Base-by-base conservation (phyloP, 2,888 invertebrate species). In the Xestia rhomboidea region DNA sequence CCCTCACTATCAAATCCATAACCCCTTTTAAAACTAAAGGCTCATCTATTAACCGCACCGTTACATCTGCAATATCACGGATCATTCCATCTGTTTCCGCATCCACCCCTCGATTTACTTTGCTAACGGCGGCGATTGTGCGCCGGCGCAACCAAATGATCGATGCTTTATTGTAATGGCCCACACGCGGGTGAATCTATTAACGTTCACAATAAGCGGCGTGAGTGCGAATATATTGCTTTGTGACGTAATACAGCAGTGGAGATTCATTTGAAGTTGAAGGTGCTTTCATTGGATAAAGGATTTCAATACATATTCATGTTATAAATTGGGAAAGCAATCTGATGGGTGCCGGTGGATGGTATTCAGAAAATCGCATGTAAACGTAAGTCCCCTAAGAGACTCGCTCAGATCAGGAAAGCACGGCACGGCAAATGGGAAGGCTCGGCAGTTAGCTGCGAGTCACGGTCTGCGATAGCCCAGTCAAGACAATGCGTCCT, bases 41-140 rank as follows among this genome's bases (percentile, higher is more conserved):
- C 76, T 74, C 80, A 83, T 85, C 81, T 63, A 87, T 76, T 74
- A 84, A 81, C 83, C 83, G 77, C 71, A 81, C 89, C 86, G 87
- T 85, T 90, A 88, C 81, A 87, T 87, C 84, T 86, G 81, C 87
- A 87, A 81, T 82, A 91, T 87, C 87, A 79, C 86, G 82, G 81
- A 81, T 78, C 88, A 88, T 89, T 88, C 83, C 87, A 86, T 92
- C 91, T 88, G 88, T 93, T 95, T 95, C 95, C 95, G 93, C 91
- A 90, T 93, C 94, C 94, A 91, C 95, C 95, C 92, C 92, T 93
- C 93, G 92, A 94, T 94, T 94, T 93, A 92, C 92, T 93, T 93
- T 91, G 94, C 94, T 94, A 94, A 94, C 92, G 94, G 95, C 93
- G 91, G 92, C 91, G 92, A 93, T 92, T 91, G 93, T 91, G 90